phyloP scores from a whole-genome alignment of 2,797 vertebrate genomes.

The Hydrophis major region DNA sequence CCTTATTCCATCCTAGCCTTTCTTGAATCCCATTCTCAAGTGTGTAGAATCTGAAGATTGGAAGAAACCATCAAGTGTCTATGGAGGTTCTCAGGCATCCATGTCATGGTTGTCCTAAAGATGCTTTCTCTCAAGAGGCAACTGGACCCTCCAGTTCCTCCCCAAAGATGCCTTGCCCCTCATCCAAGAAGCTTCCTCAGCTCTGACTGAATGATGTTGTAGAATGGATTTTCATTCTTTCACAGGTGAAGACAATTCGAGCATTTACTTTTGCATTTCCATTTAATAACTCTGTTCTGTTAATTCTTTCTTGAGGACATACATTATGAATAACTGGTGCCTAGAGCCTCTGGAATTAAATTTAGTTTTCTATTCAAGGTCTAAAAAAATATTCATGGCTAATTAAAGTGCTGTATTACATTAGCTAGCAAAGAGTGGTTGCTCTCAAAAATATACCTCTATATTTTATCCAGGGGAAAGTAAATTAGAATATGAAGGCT shows the following conservation, averaged over 20 bases:
- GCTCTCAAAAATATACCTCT: conserved; percentile 21
- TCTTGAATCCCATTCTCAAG: too few species aligned
- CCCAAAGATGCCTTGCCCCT: too few species aligned
- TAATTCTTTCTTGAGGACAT: conserved; percentile 44
- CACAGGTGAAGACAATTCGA: conserved; percentile 48
- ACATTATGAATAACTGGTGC: conserved; percentile 14
- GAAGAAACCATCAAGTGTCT: too few species aligned
- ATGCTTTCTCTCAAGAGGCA: too few species aligned
- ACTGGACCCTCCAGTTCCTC: too few species aligned
- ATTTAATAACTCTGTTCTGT: conserved; percentile 46
- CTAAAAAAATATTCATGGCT: conserved; percentile 30
- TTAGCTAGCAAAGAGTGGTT: not conserved
- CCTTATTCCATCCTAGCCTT: too few species aligned
- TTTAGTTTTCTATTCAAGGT: conserved; percentile 22
- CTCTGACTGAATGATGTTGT: too few species aligned
- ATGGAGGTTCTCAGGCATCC: too few species aligned
- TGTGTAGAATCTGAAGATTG: too few species aligned
- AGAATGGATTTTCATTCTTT: conserved; percentile 27
- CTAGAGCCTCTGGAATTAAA: conserved; percentile 36
- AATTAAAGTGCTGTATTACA: conserved; percentile 29
- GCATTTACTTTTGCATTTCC: conserved; percentile 46
- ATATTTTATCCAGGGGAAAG: not conserved
- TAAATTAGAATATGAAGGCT: not conserved
- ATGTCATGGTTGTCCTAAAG: too few species aligned
- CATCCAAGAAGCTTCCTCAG: too few species aligned